Base-by-base conservation (phyloP, 2,797 vertebrate genomes). In the Gymnopithys bicolor region DNA sequence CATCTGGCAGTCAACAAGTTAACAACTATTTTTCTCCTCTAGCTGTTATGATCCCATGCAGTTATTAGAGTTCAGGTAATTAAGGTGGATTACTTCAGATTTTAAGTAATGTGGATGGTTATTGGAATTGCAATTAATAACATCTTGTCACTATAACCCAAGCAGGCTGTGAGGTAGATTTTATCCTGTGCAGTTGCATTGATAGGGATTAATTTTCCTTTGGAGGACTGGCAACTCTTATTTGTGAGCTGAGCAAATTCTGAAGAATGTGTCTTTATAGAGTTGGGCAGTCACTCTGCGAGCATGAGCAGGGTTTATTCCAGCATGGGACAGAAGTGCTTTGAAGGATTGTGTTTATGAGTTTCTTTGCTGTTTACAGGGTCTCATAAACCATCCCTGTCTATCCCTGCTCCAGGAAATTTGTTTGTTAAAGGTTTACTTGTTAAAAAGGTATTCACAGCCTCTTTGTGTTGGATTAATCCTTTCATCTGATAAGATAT, bases 1-100 rank as follows among this genome's bases (percentile, higher is more conserved):
- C 68, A 95, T 97, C 93, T 93, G 89, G 68, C 78, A 95, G 68
- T 74, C 75, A 87, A 94, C 78, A 95, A 85, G 68, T 85, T 94
- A 93, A 93, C 90, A 74, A 70, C 74, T 80, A 15, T 64, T 95
- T 89, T 95, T 92, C 95, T 93, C 64, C 84, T 92, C 56, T 75
- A 76, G 64, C 73, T 93, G 59, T 87, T 89, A 52, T 19, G 58
- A 87, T 88, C 66, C 83, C 37, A n/a, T 90, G 78, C 45, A 77
- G 49, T 82, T 93, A 85, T 68, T 90, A 69, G 51, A 69, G 17
- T 84, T 70, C 73, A 79, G 56, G 67, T 85, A 92, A 95, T 95
- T 96, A 95, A 74, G 7, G 75, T 68, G 64, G 30, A 90, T 93
- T 87, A 84, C 43, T 95, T 90, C 45, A 92, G 78, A 85, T 89